Conservation (phyloP, 2,888 invertebrate genomes). For the Auanema sp. region DNA sequence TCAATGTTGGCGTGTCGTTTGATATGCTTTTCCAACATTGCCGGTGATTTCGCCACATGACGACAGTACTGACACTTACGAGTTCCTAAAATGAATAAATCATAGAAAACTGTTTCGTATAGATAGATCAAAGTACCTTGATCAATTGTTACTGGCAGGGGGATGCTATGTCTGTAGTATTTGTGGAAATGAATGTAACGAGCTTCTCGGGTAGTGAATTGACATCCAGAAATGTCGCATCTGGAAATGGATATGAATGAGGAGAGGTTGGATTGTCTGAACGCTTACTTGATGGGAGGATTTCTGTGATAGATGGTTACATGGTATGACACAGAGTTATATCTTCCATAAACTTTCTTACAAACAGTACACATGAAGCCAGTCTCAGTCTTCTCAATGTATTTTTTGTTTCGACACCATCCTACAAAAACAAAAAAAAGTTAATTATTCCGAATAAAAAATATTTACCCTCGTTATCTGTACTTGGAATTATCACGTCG, state of each 20-base stretch:
- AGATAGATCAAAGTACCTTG: conserved; percentile 40
- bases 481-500: conserved; percentile 59
- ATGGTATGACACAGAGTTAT: conserved; percentile 64
- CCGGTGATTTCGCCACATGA: conserved; percentile 62
- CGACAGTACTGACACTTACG: conserved; percentile 61
- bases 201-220: conserved; percentile 61
- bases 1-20: conserved; percentile 28
- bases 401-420: conserved; percentile 64
- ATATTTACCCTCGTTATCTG: conserved; percentile 59
- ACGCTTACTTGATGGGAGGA: conserved; percentile 56
- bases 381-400: conserved; percentile 57
- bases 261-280: not conserved
- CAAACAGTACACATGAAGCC: conserved; percentile 62
- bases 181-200: conserved; percentile 64
- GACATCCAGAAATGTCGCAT: conserved; percentile 61
- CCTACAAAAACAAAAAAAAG: conserved; percentile 26
- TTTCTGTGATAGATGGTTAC: conserved; percentile 65
- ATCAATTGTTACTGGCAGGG: conserved; percentile 62
- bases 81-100: conserved; percentile 49
- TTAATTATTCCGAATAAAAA: too few species aligned
- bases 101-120: not conserved
- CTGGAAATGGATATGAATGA: conserved; percentile 15
- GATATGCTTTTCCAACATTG: conserved; percentile 64
- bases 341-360: conserved; percentile 61
- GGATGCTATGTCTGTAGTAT: conserved; percentile 62